Percentiles rank a stretch among this genome's conserved stretches.
phyloP scores from a whole-genome alignment of 2,113 vertebrate genomes.

The Saccopteryx bilineata region DNA sequence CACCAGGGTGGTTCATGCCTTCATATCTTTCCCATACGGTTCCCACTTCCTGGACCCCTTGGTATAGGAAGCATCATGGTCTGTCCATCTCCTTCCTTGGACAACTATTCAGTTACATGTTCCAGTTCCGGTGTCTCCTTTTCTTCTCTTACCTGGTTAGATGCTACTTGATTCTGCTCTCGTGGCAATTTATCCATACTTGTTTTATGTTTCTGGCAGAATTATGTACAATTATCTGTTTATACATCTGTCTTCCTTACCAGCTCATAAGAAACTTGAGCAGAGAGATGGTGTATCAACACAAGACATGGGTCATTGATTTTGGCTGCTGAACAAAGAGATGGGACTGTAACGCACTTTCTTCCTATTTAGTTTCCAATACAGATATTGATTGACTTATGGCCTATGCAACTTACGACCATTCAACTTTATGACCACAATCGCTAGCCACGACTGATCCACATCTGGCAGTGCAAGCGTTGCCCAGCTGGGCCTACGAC shows the following conservation, averaged over 20 bases:
- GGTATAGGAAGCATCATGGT: not conserved
- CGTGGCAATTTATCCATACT: not conserved
- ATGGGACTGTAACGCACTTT: conserved; percentile 4
- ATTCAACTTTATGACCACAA: too few relatives aligned
- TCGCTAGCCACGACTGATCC: too few relatives aligned
- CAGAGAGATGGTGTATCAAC: not conserved
- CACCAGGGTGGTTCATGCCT: not conserved
- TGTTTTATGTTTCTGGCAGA: not conserved
- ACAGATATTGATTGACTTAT: too few relatives aligned
- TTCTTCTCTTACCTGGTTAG: not conserved
- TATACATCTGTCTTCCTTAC: not conserved
- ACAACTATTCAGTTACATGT: not conserved
- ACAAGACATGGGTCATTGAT: not conserved
- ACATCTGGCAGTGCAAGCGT: too few relatives aligned
- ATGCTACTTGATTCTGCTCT: not conserved
- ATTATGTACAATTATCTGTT: not conserved
- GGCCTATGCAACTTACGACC: too few relatives aligned
- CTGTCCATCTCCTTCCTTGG: not conserved
- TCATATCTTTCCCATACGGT: not conserved
- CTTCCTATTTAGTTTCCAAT: conserved; percentile 91
- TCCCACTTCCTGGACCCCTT: not conserved
- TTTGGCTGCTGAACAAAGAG: not conserved
- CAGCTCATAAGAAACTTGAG: not conserved
- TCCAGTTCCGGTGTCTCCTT: too few relatives aligned
- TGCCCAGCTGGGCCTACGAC: too few relatives aligned